Evolutionary conservation across 2,113 vertebrate genomes (phyloP).

Genomic region (Tringa solitaria): DNA sequence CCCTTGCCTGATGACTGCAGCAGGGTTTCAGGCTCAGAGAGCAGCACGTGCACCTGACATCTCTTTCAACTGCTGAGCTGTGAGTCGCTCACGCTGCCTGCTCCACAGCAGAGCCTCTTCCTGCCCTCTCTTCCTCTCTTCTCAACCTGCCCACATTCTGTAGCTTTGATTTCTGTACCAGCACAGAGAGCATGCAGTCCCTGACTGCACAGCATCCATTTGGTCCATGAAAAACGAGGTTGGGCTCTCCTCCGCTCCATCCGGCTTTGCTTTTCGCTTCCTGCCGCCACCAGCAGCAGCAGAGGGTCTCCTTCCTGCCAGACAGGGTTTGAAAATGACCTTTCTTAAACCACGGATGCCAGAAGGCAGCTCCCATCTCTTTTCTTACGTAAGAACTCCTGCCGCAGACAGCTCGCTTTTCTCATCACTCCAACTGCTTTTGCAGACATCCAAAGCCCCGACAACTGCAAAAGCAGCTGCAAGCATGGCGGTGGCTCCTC

Average conservation of each 20-base stretch:
- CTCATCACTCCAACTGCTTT: background rate
- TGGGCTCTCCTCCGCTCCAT: background rate
- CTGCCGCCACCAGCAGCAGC: background rate
- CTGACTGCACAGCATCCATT: fast-evolving
- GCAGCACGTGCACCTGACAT: background rate
- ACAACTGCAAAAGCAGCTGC: conserved; percentile 37
- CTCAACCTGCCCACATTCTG: background rate
- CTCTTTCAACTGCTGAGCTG: background rate
- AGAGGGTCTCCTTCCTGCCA: background rate
- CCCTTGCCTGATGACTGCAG: background rate
- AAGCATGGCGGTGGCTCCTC: fast-evolving
- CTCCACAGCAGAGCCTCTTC: background rate
- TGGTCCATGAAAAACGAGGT: fast-evolving
- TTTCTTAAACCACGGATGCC: background rate
- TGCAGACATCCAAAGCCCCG: background rate
- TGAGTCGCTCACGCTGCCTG: fast-evolving
- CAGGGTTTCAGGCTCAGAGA: background rate
- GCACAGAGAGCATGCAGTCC: fast-evolving
- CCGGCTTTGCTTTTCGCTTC: fast-evolving
- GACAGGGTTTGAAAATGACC: background rate
- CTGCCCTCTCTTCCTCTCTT: background rate
- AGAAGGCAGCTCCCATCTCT: background rate
- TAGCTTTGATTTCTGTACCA: background rate
- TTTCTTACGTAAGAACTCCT: background rate
- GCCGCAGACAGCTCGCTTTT: background rate